Base-by-base conservation (phyloP, 2,797 vertebrate genomes). In the Peromyscus attwateri region DNA sequence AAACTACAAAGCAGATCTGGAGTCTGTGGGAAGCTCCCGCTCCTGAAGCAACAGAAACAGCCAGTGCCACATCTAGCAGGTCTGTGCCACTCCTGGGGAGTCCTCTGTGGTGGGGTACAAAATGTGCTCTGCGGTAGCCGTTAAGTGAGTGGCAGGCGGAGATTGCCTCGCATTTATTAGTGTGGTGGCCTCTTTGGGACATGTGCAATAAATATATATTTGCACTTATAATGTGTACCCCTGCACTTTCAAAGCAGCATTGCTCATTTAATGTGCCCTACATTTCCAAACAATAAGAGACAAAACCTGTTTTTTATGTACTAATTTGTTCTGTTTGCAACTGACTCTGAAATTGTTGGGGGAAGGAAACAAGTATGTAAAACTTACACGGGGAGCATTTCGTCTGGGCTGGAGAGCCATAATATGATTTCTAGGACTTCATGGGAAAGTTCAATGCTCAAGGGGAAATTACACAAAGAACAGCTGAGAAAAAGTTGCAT, bases 361-460 rank as follows among this genome's bases (percentile, higher is more conserved):
- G 84, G 85, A 88, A 95, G 89, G 93, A 93, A 98, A 89, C 97
- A 97, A 97, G 92, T 94, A 94, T 94, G 94, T 97, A 98, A 98
- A 98, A 97, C 79, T 95, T 96, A 96, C 97, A 97, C 97, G 97
- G 88, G 96, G 98, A 97, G 96, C 92, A 95, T 97, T 99, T 98
- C 98, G 97, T 77, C 91, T 95, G 97, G 95, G 97, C 95, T 98
- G 98, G 97, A 98, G 98, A 98, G 98, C 97, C 83, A 43, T 98
- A 98, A 98, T 98, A 99, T 98, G 97, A 99, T 99, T 99, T 99
- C 98, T 98, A 96, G 98, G 98, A 98, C 98, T 99, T 98, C 99
- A 98, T 99, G 99, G 98, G 99, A 99, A 99, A 99, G 98, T 98
- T 97, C 98, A 98, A 97, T 94, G 85, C 98, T 98, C 98, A 98